A percentile compares a stretch with the other conserved stretches of the same genome.
These are phyloP conservation scores for Typhlichthys eigenmanni DNA, from an alignment of 2,797 vertebrate genomes.

Conservation along the genomic window DNA sequence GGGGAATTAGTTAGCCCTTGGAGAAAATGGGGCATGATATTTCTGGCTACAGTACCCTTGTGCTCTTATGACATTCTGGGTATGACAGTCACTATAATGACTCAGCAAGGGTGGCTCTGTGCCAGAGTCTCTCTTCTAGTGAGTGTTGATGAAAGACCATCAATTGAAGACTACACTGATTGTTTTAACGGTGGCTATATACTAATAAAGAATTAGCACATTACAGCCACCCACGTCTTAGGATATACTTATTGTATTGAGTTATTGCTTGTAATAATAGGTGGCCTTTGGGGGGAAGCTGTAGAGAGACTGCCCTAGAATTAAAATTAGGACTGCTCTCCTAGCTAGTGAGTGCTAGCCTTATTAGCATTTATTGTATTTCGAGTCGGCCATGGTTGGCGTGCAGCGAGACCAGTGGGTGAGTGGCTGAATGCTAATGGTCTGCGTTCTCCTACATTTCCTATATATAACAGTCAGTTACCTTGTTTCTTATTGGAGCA, in stretches of 20 bases:
- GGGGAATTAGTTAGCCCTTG: conserved; percentile 26
- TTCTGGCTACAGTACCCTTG: conserved; percentile 21
- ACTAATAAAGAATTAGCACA: conserved; percentile 21
- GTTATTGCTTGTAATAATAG: conserved; percentile 17
- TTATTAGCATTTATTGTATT: too few species aligned
- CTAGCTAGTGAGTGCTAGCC: too few species aligned
- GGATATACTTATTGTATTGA: not conserved
- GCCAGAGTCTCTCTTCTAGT: conserved; percentile 32
- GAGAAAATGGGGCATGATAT: conserved; percentile 33
- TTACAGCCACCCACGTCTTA: conserved; percentile 1
- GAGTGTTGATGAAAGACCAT: conserved; percentile 26
- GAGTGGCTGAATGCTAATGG: too few species aligned
- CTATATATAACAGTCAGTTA: not conserved
- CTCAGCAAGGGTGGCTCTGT: conserved; percentile 31
- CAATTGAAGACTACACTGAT: conserved; percentile 8
- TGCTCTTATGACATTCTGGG: conserved; percentile 20
- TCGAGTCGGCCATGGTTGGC: too few species aligned
- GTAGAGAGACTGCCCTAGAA: conserved; percentile 17
- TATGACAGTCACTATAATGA: conserved; percentile 36
- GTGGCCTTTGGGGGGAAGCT: conserved; percentile 10
- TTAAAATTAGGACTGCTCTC: conserved; percentile 1
- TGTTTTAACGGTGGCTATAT: conserved; percentile 3
- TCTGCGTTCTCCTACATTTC: too few species aligned
- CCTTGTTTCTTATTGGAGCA: conserved; percentile 27
- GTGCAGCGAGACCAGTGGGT: too few species aligned